Evolutionary conservation across 2,888 invertebrate genomes (phyloP), one percentile per base, ranked within the genome.

Genomic region (Liodrosophila aerea): DNA sequence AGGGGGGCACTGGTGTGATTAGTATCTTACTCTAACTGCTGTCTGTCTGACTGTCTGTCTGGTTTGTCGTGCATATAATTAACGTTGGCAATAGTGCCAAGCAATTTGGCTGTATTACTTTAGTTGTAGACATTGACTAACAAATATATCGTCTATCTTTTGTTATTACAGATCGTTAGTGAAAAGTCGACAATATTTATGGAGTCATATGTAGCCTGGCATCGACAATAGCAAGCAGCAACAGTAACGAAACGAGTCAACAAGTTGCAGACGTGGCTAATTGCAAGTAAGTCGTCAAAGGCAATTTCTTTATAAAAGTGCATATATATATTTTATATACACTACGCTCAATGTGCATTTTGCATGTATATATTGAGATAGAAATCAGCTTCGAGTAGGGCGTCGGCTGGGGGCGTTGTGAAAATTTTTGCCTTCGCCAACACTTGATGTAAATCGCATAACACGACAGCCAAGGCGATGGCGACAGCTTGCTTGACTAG

Each of bases 401-500:
- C 15, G 18, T 59, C 15, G 9, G 9, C 9, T n/a, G 37, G 47
- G 39, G 50, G 50, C 43, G 65, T 52, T 9, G 45, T 39, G 52
- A 39, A 65, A 56, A 60, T 43, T 51, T 58, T 50, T 68, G 59
- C 53, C 54, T 41, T 57, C 54, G 57, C 66, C 54, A 64, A 75
- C 75, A 73, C 73, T 75, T 73, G 44, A 75, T 73, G 76, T 75
- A 67, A 73, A 73, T 75, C 75, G 72, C 57, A 64, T 54, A 75
- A 68, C 81, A 80, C 84, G 84, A 83, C 70, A 78, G 58, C 71
- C 59, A 52, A 73, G 70, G 64, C 63, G 46, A 59, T 70, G 67
- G 65, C 65, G 62, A 83, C 67, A 76, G 77, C 84, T 61, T 76
- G 77, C 83, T 78, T 69, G 83, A 83, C 80, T 78, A 70, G 80